Evolutionary conservation across 2,888 invertebrate species (phyloP).

Genomic region (Cybosia mesomella): DNA sequence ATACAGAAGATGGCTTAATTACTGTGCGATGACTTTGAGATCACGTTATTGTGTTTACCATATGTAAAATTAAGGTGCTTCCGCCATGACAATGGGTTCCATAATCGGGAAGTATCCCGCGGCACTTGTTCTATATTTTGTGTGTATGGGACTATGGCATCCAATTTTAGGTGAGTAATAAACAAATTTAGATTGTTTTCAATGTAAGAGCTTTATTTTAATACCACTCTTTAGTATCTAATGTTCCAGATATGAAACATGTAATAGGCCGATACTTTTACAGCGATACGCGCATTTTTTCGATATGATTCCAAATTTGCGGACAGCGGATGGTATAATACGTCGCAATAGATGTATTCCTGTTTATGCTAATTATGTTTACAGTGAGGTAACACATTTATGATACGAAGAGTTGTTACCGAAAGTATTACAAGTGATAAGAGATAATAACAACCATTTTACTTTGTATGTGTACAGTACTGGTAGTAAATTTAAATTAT

Average conservation of each 20-base stretch:
- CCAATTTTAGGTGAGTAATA: conserved; percentile 77
- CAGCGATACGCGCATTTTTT: conserved; percentile 57
- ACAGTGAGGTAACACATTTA: conserved; percentile 16
- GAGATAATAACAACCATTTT: conserved; percentile 11
- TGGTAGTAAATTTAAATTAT: background rate
- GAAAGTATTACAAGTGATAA: conserved; percentile 7
- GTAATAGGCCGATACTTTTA: conserved; percentile 38
- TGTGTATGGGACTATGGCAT: conserved; percentile 77
- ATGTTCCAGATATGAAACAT: conserved; percentile 34
- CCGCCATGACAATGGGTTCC: conserved; percentile 84
- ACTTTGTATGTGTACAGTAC: background rate
- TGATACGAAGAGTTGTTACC: background rate
- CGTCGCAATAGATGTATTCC: conserved; percentile 47
- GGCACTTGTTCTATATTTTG: conserved; percentile 79
- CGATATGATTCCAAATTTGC: conserved; percentile 57
- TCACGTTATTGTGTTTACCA: conserved; percentile 65
- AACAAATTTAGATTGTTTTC: conserved; percentile 44
- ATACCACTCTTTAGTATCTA: conserved; percentile 16
- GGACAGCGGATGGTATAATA: conserved; percentile 43
- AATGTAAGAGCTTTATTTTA: conserved; percentile 23
- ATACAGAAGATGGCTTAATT: conserved; percentile 77
- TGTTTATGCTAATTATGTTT: conserved; percentile 38
- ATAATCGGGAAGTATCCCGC: conserved; percentile 75
- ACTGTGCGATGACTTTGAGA: conserved; percentile 73
- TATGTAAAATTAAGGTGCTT: conserved; percentile 75